Base-by-base conservation (phyloP, 2,888 invertebrate genomes). In the Quadriops clusia region DNA sequence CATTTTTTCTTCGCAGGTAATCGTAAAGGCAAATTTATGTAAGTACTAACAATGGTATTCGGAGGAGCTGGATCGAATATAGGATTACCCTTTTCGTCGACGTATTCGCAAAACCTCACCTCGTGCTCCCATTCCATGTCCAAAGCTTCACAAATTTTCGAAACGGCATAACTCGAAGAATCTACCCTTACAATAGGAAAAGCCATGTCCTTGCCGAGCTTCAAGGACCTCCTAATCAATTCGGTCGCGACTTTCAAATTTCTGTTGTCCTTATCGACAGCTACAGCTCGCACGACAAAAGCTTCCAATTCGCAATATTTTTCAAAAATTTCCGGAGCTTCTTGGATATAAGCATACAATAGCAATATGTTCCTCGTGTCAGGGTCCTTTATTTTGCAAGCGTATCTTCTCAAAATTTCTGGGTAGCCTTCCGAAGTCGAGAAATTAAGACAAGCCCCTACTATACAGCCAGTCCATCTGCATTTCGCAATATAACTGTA, bases 371-470 rank as follows among this genome's bases (percentile, higher is more conserved):
- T 44, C 16, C 58, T 52, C 32, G 67, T 64, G 0, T 67, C 60
- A 3, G 34, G 47, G 6, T 58, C 54, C 2, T 40, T 23, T 0
- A 69, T 60, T 36, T 45, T 53, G 38, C 67, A 66, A 0, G 68
- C 70, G 56, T 70, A 63, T 36, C 66, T 64, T 33, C 71, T 68
- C 1, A 63, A 53, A 47, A 68, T 58, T 13, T 60, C 56, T 0
- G 65, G 57, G 45, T 63, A 64, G 71, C 71, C 70, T 0, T 66
- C 65, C 38, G 55, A 63, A 1, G 62, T 48, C 28, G 61, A 61
- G 41, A 61, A 61, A 30, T 65, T 67, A 0, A 72, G 61, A 4
- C 54, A 45, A 1, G 68, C 61, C 1, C 69, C 72, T 0, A 70
- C 48, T 20, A 61, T 47, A 11, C 44, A 42, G 1, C 57, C 58